These are phyloP conservation scores for Hyperoplus lanceolatus DNA, from an alignment of 2,797 vertebrate species.

Conservation along the genomic window DNA sequence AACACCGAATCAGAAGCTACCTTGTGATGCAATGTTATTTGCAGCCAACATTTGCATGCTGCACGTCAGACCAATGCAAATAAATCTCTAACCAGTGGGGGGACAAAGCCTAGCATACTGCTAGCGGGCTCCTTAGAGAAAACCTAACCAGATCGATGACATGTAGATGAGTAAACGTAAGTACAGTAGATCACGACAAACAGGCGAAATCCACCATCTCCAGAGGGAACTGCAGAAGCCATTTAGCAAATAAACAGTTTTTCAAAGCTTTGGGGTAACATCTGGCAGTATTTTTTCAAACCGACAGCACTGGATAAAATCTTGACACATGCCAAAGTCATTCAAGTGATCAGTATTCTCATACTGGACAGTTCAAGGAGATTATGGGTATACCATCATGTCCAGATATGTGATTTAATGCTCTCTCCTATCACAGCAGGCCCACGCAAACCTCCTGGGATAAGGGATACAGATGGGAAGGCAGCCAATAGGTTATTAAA, in stretches of 20 bases:
- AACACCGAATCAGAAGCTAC: background rate
- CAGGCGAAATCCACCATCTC: constrained; percentile 2
- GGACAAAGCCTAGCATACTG: background rate
- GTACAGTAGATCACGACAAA: background rate
- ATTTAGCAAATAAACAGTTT: constrained; percentile 39
- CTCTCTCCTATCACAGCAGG: constrained; percentile 7
- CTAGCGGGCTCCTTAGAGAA: background rate
- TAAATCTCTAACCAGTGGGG: background rate
- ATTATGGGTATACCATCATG: constrained; percentile 35
- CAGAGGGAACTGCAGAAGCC: constrained; percentile 12
- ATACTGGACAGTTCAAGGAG: constrained; percentile 15
- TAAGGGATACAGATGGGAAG: constrained; percentile 52
- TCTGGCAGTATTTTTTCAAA: constrained; percentile 26
- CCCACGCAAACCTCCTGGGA: constrained; percentile 33
- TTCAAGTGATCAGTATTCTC: constrained; percentile 30
- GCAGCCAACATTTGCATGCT: background rate
- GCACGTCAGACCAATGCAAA: background rate
- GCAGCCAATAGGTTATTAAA: constrained; percentile 69
- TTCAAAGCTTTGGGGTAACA: constrained; percentile 18
- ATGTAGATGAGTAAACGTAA: background rate
- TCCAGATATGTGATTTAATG: constrained; percentile 29
- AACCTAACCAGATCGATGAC: background rate
- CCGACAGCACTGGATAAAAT: constrained; percentile 33
- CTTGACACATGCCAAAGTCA: constrained; percentile 43
- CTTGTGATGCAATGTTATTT: background rate